Evolutionary conservation across 2,888 invertebrate species (phyloP).

Genomic region (Amorpha juglandis): DNA sequence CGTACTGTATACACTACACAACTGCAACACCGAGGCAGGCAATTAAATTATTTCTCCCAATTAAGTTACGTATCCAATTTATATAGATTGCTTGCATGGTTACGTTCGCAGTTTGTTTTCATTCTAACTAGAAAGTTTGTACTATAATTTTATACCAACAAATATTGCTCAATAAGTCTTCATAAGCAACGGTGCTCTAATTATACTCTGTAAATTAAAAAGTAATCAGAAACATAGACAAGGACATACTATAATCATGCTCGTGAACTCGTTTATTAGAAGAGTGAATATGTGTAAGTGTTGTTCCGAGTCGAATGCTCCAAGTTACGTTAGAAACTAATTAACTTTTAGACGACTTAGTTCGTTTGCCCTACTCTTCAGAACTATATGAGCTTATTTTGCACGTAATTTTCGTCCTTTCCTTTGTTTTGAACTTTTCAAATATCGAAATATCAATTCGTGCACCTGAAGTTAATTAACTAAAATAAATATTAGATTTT

Average conservation of each 20-base stretch:
- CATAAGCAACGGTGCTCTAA: background rate
- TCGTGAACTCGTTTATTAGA: background rate
- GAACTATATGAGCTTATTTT: background rate
- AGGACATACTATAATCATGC: background rate
- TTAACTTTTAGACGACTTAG: conserved; percentile 2
- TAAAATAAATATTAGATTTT: too few species aligned
- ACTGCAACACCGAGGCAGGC: too few species aligned
- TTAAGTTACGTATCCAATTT: too few species aligned
- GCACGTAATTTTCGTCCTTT: background rate
- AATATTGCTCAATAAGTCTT: background rate
- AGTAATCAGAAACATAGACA: conserved; percentile 10
- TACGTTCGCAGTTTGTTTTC: too few species aligned
- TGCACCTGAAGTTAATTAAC: too few species aligned
- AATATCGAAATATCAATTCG: background rate
- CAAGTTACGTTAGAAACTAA: conserved; percentile 11
- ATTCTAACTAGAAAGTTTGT: too few species aligned
- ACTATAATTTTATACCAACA: background rate
- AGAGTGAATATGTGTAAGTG: conserved; percentile 6
- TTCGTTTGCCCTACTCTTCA: conserved; percentile 1
- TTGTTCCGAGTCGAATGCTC: conserved; percentile 7
- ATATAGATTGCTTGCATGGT: too few species aligned
- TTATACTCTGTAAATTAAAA: conserved; percentile 3
- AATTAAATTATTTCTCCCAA: too few species aligned
- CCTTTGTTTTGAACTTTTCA: background rate
- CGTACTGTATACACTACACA: too few species aligned